These are phyloP conservation scores for Phrynocephalus vlangalii DNA, from an alignment of 2,797 vertebrate genomes.

Conservation along the genomic window DNA sequence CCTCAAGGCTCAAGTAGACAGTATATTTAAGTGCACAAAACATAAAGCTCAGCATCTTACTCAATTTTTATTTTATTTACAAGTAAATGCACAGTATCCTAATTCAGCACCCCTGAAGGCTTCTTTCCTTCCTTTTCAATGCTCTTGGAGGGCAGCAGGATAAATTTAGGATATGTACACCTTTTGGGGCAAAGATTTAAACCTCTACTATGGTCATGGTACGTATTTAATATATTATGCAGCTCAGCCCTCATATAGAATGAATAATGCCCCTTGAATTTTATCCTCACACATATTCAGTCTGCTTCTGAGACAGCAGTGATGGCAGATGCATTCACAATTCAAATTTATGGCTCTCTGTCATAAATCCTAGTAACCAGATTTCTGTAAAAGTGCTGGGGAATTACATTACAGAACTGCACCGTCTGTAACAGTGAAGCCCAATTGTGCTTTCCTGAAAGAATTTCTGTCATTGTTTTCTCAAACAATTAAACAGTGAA, in stretches of 20 bases:
- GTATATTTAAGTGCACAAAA: background rate
- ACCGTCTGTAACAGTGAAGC: background rate
- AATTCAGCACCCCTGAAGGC: too few species aligned
- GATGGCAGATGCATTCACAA: background rate
- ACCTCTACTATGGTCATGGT: too few species aligned
- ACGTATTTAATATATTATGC: too few species aligned
- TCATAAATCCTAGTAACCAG: background rate
- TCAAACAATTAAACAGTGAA: background rate
- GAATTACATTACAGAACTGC: background rate
- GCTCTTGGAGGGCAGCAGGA: too few species aligned
- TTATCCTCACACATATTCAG: background rate
- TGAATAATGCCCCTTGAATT: background rate
- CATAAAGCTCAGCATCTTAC: too few species aligned
- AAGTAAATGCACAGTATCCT: too few species aligned
- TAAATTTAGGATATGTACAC: too few species aligned
- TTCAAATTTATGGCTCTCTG: background rate
- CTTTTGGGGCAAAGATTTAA: too few species aligned
- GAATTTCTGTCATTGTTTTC: background rate
- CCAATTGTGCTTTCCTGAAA: background rate
- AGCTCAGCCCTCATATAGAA: background rate
- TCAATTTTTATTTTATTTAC: too few species aligned
- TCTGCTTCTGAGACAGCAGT: background rate
- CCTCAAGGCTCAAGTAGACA: background rate
- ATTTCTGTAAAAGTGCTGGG: background rate
- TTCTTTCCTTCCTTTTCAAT: too few species aligned